These are phyloP conservation scores for Campoplex nolae DNA, from an alignment of 2,888 invertebrate genomes.

Conservation along the genomic window DNA sequence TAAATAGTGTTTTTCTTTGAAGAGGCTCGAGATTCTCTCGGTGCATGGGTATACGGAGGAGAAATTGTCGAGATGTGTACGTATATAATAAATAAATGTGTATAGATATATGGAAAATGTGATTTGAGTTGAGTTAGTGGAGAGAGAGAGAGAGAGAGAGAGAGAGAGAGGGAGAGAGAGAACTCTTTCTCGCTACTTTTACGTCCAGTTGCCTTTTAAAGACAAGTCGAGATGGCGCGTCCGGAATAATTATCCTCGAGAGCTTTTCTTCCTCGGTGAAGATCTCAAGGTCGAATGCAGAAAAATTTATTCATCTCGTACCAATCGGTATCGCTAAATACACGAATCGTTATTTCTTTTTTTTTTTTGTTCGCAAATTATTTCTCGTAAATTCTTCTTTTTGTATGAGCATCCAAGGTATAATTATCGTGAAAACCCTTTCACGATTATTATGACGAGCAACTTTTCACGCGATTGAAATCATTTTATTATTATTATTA, in stretches of 20 bases:
- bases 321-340: background rate
- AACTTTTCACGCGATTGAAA: constrained; percentile 39
- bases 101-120: background rate
- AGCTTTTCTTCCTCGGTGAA: constrained; percentile 44
- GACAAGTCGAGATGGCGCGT: constrained; percentile 35
- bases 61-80: constrained; percentile 32
- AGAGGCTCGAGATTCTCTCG: constrained; percentile 44
- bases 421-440: constrained; percentile 29
- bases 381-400: background rate
- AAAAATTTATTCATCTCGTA: background rate
- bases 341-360: background rate
- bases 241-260: constrained; percentile 58
- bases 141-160: background rate
- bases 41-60: background rate
- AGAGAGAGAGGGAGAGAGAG: background rate
- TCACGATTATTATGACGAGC: constrained; percentile 9
- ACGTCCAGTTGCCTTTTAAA: constrained; percentile 63
- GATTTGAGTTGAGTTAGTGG: constrained; percentile 14
- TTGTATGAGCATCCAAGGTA: background rate
- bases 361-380: constrained; percentile 9
- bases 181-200: constrained; percentile 61
- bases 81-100: constrained; percentile 14
- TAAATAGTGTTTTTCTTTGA: constrained; percentile 70
- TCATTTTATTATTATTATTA: background rate
- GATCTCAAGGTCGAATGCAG: constrained; percentile 45